A percentile compares a stretch with the other conserved stretches of the same genome.
Evolutionary conservation across 2,888 invertebrate genomes (phyloP).

Genomic region (Drosophila flavopinicola): DNA sequence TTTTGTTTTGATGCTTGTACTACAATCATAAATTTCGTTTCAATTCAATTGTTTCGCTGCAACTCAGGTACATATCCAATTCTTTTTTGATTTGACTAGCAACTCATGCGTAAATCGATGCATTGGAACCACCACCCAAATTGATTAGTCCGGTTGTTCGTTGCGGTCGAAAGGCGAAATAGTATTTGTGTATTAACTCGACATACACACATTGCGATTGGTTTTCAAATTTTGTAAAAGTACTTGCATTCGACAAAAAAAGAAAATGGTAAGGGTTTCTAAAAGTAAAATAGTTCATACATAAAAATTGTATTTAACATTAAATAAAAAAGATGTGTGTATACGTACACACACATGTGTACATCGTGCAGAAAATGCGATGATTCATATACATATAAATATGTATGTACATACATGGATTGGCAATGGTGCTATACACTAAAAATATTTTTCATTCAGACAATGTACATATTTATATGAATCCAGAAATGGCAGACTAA

Average conservation of each 20-base stretch:
- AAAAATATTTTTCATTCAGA: slow-evolving; percentile 52
- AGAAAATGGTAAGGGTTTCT: slow-evolving; percentile 61
- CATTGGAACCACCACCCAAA: slow-evolving; percentile 64
- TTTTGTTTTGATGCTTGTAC: neutral
- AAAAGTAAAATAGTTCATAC: slow-evolving; percentile 1
- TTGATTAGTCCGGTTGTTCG: slow-evolving; percentile 75
- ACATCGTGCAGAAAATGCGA: slow-evolving; percentile 31
- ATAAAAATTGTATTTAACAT: slow-evolving; percentile 11
- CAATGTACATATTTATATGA: slow-evolving; percentile 37
- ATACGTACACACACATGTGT: slow-evolving; percentile 23
- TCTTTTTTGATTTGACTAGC: slow-evolving; percentile 19
- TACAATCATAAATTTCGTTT: too few species aligned
- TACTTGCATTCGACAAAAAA: slow-evolving; percentile 43
- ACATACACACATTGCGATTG: slow-evolving; percentile 54
- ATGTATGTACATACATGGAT: slow-evolving; percentile 45
- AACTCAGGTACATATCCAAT: slow-evolving; percentile 9
- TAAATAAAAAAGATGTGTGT: neutral
- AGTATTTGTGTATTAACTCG: slow-evolving; percentile 65
- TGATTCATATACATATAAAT: slow-evolving; percentile 51
- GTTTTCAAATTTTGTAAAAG: slow-evolving; percentile 64
- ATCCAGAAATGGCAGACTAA: slow-evolving; percentile 19
- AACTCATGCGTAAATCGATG: slow-evolving; percentile 44
- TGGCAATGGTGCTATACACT: slow-evolving; percentile 38
- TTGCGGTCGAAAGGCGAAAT: slow-evolving; percentile 63
- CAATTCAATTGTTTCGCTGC: neutral